A percentile compares a stretch with the other conserved stretches of the same genome.
phyloP scores from a whole-genome alignment of 2,113 vertebrate species.

The Corythaixoides concolor region DNA sequence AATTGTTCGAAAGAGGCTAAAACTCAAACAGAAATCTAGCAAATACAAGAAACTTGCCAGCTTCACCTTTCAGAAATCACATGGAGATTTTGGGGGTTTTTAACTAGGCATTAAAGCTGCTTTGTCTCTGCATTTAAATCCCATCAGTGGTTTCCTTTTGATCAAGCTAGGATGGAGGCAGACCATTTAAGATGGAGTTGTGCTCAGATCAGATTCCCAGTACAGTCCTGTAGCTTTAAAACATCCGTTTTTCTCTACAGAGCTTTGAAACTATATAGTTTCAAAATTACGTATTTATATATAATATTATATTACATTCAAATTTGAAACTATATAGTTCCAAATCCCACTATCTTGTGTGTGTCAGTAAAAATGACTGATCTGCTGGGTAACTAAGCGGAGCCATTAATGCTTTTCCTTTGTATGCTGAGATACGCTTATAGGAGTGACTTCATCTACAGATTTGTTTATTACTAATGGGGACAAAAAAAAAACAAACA shows the following conservation, averaged over 20 bases:
- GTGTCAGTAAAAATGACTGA: not conserved
- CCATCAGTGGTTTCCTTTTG: not conserved
- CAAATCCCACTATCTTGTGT: not conserved
- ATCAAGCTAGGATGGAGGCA: not conserved
- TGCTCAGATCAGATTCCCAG: not conserved
- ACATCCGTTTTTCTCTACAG: not conserved
- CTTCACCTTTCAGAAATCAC: not conserved
- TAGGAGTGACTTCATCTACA: not conserved
- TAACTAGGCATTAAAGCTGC: not conserved
- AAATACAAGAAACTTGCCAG: not conserved
- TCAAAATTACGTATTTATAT: not conserved
- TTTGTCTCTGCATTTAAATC: not conserved
- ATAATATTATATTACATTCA: not conserved
- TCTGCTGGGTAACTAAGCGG: not conserved
- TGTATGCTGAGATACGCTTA: not conserved
- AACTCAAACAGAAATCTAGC: not conserved
- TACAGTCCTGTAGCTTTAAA: not conserved
- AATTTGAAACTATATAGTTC: not conserved
- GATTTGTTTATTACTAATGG: not conserved
- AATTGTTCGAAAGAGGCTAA: not conserved
- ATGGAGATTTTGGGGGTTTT: not conserved
- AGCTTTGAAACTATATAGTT: not conserved
- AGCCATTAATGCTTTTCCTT: not conserved
- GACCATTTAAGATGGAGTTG: not conserved
- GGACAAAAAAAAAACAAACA: not conserved